Evolutionary conservation across 2,797 vertebrate species (phyloP).

Genomic region (Xyrichtys novacula): DNA sequence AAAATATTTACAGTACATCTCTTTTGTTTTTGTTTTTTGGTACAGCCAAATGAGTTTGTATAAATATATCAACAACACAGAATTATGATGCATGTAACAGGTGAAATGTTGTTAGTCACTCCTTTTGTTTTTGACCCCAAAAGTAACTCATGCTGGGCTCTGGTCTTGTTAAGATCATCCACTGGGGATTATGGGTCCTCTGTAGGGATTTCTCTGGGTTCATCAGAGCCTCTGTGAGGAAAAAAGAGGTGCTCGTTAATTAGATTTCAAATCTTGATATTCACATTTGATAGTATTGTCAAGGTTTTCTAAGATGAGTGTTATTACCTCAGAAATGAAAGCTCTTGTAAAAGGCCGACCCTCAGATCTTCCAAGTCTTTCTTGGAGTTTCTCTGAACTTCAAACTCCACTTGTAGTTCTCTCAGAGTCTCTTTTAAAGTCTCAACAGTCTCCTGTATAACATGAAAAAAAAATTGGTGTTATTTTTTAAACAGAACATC

Average conservation of each 20-base stretch:
- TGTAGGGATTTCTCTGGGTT: slow-evolving; percentile 32
- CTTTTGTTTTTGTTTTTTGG: slow-evolving; percentile 16
- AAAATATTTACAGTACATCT: slow-evolving; percentile 78
- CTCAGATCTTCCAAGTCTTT: slow-evolving; percentile 84
- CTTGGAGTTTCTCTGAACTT: slow-evolving; percentile 87
- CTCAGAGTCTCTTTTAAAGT: slow-evolving; percentile 85
- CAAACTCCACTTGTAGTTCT: slow-evolving; percentile 85
- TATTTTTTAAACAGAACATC: not conserved
- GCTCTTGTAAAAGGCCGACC: slow-evolving; percentile 84
- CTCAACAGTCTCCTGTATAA: slow-evolving; percentile 86
- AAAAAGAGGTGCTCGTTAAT: not conserved
- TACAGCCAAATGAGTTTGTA: not conserved
- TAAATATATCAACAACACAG: not conserved
- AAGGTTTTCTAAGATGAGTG: not conserved
- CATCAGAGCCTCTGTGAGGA: slow-evolving; percentile 62
- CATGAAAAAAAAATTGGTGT: slow-evolving; percentile 14
- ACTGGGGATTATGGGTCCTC: slow-evolving; percentile 27
- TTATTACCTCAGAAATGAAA: slow-evolving; percentile 88
- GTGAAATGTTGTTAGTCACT: not conserved
- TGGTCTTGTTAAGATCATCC: slow-evolving; percentile 30
- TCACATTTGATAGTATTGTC: not conserved
- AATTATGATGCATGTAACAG: not conserved
- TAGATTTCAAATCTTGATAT: not conserved
- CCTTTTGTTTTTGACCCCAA: not conserved
- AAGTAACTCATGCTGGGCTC: slow-evolving; percentile 1